Conservation (phyloP, 1,140 invertebrate genomes). For the Thrips palmi region DNA sequence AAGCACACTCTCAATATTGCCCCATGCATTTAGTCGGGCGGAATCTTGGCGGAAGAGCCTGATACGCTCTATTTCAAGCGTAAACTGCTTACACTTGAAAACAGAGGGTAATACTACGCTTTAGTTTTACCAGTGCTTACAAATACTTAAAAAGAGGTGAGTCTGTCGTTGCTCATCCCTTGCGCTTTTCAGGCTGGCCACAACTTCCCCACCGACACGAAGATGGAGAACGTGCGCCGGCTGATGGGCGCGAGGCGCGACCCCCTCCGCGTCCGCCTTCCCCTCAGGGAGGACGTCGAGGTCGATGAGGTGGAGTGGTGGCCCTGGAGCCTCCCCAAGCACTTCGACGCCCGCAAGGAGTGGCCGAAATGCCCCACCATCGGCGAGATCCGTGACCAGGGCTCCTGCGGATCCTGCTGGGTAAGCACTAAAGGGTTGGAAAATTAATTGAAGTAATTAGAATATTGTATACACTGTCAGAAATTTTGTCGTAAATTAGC, state of each 20-base stretch:
- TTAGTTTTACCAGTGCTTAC: too few relatives aligned
- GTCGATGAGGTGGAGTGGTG: slow-evolving; percentile 20
- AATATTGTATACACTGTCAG: not conserved
- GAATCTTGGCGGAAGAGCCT: too few relatives aligned
- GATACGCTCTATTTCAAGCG: too few relatives aligned
- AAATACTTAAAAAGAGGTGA: too few relatives aligned
- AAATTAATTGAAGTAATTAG: too few relatives aligned
- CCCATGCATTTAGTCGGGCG: too few relatives aligned
- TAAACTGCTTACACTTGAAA: too few relatives aligned
- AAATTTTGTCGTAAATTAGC: not conserved
- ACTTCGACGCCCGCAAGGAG: slow-evolving; percentile 57
- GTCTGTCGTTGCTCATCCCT: too few relatives aligned
- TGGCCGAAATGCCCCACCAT: slow-evolving; percentile 73
- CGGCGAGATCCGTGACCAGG: slow-evolving; percentile 57
- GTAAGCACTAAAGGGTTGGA: too few relatives aligned
- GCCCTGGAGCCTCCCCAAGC: slow-evolving; percentile 35
- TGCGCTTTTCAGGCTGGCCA: slow-evolving; percentile 39
- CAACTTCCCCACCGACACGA: slow-evolving; percentile 38
- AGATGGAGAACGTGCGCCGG: slow-evolving; percentile 34
- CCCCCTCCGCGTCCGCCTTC: not conserved
- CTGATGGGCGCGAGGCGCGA: slow-evolving; percentile 40
- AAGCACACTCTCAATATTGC: too few relatives aligned
- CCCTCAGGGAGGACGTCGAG: not conserved
- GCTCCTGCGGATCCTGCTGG: slow-evolving; percentile 45
- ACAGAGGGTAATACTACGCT: too few relatives aligned